A percentile compares a stretch with the other conserved stretches of the same genome.
Conservation (phyloP, 2,888 invertebrate species). For the Ferdinandea cuprea region DNA sequence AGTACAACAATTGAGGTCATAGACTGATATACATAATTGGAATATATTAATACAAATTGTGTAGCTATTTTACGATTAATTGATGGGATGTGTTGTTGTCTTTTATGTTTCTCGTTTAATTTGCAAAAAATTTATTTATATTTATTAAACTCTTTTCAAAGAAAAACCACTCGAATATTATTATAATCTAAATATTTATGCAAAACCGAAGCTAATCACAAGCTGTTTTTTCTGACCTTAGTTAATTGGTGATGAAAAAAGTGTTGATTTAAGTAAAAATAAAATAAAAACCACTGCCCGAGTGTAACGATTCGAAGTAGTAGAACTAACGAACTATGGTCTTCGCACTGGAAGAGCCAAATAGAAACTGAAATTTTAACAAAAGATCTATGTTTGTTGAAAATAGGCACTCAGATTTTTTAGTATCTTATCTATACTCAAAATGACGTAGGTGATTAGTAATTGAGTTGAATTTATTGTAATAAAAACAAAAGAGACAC, state of each 20-base stretch:
- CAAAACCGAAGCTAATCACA: not conserved
- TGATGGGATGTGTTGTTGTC: slow-evolving; percentile 4
- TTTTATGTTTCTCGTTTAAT: not conserved
- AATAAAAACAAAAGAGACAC: slow-evolving; percentile 43
- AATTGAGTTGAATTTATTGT: not conserved
- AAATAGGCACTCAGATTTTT: slow-evolving; percentile 37
- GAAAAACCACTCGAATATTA: not conserved
- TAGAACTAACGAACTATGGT: slow-evolving; percentile 76
- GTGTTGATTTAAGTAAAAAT: slow-evolving; percentile 6
- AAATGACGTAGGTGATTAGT: slow-evolving; percentile 8
- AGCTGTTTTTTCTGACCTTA: slow-evolving; percentile 31
- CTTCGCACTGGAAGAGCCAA: slow-evolving; percentile 82
- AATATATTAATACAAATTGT: not conserved
- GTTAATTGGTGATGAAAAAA: slow-evolving; percentile 15
- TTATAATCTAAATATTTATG: not conserved
- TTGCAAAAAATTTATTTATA: not conserved
- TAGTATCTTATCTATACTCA: slow-evolving; percentile 51
- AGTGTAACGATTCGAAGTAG: slow-evolving; percentile 1
- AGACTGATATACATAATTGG: not conserved
- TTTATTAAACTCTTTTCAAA: not conserved
- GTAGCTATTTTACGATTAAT: slow-evolving; percentile 14
- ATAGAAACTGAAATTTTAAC: slow-evolving; percentile 76
- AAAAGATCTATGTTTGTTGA: slow-evolving; percentile 19
- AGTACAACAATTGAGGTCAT: slow-evolving; percentile 23
- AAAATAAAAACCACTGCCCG: too few species aligned